phyloP scores from a whole-genome alignment of 2,113 vertebrate genomes.

The Gadus macrocephalus region DNA sequence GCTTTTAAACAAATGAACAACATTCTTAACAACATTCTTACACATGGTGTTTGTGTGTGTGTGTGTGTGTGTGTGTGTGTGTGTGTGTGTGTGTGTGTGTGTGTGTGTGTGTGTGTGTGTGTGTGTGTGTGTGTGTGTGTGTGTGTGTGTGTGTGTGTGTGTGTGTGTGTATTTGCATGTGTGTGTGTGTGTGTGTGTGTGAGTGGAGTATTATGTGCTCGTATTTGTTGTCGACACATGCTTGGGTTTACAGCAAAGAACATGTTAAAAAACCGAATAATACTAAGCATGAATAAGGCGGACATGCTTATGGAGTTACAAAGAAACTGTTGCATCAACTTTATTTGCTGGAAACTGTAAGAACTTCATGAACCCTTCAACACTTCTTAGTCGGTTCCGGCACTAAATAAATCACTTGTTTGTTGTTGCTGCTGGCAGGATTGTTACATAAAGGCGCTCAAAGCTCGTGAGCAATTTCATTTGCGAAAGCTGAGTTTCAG shows the following conservation, averaged over 20 bases:
- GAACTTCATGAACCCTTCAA: constrained; percentile 37
- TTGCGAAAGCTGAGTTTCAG: too few species aligned
- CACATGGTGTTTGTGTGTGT: not conserved
- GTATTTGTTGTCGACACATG: not conserved
- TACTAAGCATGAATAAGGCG: too few species aligned
- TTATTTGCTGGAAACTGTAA: too few species aligned
- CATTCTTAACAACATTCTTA: not conserved
- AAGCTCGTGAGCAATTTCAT: not conserved
- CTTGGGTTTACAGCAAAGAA: too few species aligned
- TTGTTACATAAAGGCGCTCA: not conserved
- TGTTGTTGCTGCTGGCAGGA: constrained; percentile 31
- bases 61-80: constrained; percentile 10
- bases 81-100: constrained; percentile 4
- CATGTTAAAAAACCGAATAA: too few species aligned
- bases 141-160: constrained; percentile 6
- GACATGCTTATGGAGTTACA: too few species aligned
- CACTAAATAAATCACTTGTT: constrained; percentile 36
- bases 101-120: constrained; percentile 10
- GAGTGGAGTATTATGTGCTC: not conserved
- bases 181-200: not conserved
- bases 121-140: constrained; percentile 6
- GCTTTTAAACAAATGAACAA: not conserved
- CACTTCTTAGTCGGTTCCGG: constrained; percentile 42
- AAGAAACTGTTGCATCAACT: too few species aligned
- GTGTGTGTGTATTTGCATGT: too few species aligned